These are phyloP conservation scores for Argyrosomus regius DNA, from an alignment of 2,797 vertebrate species.

Conservation along the genomic window DNA sequence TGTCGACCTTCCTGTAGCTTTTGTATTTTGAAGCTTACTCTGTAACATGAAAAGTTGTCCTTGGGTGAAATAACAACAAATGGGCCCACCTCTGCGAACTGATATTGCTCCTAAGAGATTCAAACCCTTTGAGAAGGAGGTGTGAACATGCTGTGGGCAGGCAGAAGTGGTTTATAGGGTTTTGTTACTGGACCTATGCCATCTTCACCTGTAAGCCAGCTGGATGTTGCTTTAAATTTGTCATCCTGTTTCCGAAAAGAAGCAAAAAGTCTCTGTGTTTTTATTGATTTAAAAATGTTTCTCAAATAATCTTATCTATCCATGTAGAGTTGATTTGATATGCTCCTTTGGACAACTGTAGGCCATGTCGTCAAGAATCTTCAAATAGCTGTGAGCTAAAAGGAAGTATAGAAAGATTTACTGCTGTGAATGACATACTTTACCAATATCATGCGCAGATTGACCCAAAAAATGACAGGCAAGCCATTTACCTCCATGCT, in stretches of 20 bases:
- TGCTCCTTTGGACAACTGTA: background rate
- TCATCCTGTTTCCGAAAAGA: background rate
- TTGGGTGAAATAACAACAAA: conserved; percentile 15
- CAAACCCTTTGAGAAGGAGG: conserved; percentile 47
- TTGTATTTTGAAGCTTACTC: background rate
- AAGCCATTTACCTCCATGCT: conserved; percentile 68
- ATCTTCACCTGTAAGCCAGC: conserved; percentile 67
- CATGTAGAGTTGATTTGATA: background rate
- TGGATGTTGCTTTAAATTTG: conserved; percentile 28
- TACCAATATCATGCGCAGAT: conserved; percentile 47
- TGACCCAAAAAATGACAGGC: conserved; percentile 65
- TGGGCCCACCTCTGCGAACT: background rate
- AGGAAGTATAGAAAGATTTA: conserved; percentile 31
- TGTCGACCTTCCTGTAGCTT: background rate
- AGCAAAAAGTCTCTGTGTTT: background rate
- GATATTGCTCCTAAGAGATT: conserved; percentile 14
- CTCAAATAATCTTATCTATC: too few relatives aligned
- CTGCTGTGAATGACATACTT: conserved; percentile 28
- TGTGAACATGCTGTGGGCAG: conserved; percentile 66
- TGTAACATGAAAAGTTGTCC: background rate
- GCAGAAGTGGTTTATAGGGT: conserved; percentile 46
- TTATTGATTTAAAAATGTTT: background rate
- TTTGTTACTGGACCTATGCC: conserved; percentile 57
- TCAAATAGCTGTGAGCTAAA: conserved; percentile 38
- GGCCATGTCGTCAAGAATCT: conserved; percentile 4